phyloP scores from a whole-genome alignment of 2,888 invertebrate species.

The Anticlea derivata region DNA sequence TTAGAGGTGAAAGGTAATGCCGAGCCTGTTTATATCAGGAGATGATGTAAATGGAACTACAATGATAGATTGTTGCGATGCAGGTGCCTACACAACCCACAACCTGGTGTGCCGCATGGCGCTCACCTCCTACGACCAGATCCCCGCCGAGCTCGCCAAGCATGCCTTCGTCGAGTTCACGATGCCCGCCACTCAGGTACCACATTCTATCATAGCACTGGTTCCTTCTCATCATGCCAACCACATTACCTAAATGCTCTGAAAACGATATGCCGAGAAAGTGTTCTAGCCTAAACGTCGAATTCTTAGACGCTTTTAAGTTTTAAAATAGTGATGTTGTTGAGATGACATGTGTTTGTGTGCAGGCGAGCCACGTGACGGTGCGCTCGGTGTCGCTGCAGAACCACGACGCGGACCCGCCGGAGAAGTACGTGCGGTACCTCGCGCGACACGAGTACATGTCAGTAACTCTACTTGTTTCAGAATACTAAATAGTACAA shows the following conservation, averaged over 20 bases:
- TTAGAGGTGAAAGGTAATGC: no score
- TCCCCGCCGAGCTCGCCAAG: constrained; percentile 96
- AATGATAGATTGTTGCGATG: no score
- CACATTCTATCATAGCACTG: no score
- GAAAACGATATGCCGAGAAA: background rate
- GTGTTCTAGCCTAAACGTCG: no score
- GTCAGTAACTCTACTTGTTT: constrained; percentile 74
- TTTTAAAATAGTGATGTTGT: no score
- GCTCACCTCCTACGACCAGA: constrained; percentile 98
- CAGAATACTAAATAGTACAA: no score
- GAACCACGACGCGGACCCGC: constrained; percentile 95
- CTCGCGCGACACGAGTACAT: constrained; percentile 97
- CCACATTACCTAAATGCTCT: no score
- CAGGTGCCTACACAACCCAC: constrained; percentile 99
- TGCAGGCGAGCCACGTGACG: constrained; percentile 91
- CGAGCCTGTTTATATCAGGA: no score
- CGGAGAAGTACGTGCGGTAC: constrained; percentile 99
- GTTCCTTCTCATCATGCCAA: no score
- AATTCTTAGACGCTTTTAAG: no score
- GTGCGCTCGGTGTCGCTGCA: constrained; percentile 96
- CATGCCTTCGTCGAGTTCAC: constrained; percentile 97
- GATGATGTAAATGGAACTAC: no score
- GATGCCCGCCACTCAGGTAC: constrained; percentile 96
- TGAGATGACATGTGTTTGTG: no score
- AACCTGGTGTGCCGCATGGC: constrained; percentile 97